These are phyloP conservation scores for Nothoprocta pentlandii DNA, from an alignment of 2,113 vertebrate species.

Conservation along the genomic window DNA sequence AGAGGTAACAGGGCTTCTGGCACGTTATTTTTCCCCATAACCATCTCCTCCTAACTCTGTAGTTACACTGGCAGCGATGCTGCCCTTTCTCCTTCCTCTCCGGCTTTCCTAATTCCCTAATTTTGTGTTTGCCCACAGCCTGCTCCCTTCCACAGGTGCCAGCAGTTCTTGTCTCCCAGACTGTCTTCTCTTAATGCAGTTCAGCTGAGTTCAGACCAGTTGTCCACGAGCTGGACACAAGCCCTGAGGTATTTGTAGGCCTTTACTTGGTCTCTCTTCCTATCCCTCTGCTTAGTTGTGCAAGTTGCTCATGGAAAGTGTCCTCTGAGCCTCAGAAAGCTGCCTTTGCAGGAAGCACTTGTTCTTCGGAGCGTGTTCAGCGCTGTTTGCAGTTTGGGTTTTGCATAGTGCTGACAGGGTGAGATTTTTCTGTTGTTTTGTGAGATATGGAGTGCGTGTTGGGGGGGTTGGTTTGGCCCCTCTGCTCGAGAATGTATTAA, in stretches of 20 bases:
- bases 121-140: neutral
- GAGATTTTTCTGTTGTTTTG: conserved; percentile 20
- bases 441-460: neutral
- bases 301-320: neutral
- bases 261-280: neutral
- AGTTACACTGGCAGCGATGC: neutral
- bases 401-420: neutral
- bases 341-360: neutral
- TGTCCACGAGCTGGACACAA: neutral
- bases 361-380: neutral
- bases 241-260: neutral
- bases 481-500: conserved; percentile 10
- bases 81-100: neutral
- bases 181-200: neutral
- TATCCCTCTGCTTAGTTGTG: neutral
- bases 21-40: neutral
- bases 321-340: neutral
- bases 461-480: neutral
- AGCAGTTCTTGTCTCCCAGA: conserved; percentile 23
- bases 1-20: neutral
- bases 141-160: neutral
- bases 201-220: conserved; percentile 14
- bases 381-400: neutral
- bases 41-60: neutral
- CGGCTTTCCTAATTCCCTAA: neutral